Base-by-base conservation (phyloP, 2,888 invertebrate genomes). In the Epicampocera succincta region DNA sequence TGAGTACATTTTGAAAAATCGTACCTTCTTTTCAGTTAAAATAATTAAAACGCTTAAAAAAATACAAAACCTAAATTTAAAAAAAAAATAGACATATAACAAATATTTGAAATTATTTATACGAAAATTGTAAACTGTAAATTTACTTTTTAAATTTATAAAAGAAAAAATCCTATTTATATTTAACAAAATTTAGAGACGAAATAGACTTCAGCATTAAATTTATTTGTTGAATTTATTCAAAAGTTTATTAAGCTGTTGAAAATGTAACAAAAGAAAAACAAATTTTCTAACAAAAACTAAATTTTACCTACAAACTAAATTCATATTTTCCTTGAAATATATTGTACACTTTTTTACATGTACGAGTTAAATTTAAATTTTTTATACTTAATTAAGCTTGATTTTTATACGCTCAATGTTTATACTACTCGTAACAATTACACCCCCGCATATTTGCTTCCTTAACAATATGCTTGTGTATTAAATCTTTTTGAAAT, bases 171-270 rank as follows among this genome's bases (percentile, higher is more conserved):
- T 82, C 74, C 82, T 82, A 78, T 78, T 82, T 78, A 82, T 74
- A 76, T 44, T 19, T 46, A 56, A 33, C 74, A 65, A 69, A 60
- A 66, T 9, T 42, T n/a, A 58, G 38, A 38, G 29, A 40, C 11
- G 46, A 60, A 61, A 73, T 12, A 66, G 33, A 63, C 44, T 58
- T 66, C 63, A 74, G 75, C 54, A 58, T 78, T 74, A 71, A 65
- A 68, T 48, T 66, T 52, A 63, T 61, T 50, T 73, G 81, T 81
- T 81, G 73, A 81, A 77, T 66, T 81, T 68, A 77, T 81, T 61
- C 60, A 19, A 78, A 77, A 75, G 74, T 78, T 82, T 82, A 82
- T 82, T 82, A 17, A 75, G 71, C 29, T 82, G 82, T 82, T 78
- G 78, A 71, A 54, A 44, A 19, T 69, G 13, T 65, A 54, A 56